phyloP scores from a whole-genome alignment of 2,797 vertebrate species.

The Tauraco hartlaubi region DNA sequence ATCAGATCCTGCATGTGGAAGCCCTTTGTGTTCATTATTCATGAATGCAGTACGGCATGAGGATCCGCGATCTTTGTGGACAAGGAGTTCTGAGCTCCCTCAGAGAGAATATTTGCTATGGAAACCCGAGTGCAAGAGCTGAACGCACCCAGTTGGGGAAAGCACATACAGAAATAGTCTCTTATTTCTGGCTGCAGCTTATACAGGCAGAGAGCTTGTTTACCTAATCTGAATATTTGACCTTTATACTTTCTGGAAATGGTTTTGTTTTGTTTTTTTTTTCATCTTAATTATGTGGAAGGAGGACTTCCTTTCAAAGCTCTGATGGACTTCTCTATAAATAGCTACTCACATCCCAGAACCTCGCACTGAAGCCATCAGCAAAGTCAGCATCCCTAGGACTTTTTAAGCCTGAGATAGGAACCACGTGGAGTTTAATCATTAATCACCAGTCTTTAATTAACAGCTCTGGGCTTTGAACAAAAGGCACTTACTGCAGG shows the following conservation, averaged over 20 bases:
- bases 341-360: conserved; percentile 74
- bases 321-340: conserved; percentile 75
- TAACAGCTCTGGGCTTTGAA: conserved; percentile 97
- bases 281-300: conserved; percentile 42
- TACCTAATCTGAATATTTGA: conserved; percentile 57
- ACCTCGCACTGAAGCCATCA: conserved; percentile 70
- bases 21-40: neutral
- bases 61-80: neutral
- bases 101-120: neutral
- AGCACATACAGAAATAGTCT: neutral
- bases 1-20: neutral
- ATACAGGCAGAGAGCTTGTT: conserved; percentile 36
- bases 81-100: neutral
- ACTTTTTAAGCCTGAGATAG: conserved; percentile 78
- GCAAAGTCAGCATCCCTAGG: conserved; percentile 85
- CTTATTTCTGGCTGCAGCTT: neutral
- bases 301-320: conserved; percentile 31
- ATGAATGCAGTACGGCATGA: neutral
- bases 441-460: conserved; percentile 99
- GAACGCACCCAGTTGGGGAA: neutral
- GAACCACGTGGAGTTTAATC: conserved; percentile 81
- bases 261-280: neutral
- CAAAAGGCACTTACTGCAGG: conserved; percentile 80
- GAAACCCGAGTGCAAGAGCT: neutral
- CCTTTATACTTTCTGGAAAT: conserved; percentile 57